Percentiles rank a stretch among this genome's conserved stretches.
phyloP scores from a whole-genome alignment of 1,140 invertebrate species.

The Bilobella aurantiaca region DNA sequence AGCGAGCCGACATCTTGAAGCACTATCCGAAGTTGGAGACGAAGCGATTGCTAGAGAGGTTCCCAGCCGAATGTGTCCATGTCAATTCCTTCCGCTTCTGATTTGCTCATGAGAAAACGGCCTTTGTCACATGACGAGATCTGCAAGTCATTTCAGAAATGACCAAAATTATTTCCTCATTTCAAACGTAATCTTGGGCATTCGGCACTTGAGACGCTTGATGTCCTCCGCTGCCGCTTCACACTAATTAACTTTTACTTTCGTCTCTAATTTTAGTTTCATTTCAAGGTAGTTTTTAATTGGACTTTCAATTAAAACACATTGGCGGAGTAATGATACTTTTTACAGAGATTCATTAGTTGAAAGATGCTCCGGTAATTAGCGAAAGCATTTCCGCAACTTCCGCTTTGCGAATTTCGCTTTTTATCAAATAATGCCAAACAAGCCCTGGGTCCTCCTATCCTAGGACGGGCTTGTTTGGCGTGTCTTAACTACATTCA shows the following conservation, averaged over 20 bases:
- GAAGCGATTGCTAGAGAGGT: background rate
- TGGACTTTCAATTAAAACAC: background rate
- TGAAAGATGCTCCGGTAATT: background rate
- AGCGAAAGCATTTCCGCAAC: too few species aligned
- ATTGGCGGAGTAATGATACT: background rate
- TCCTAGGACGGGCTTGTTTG: too few species aligned
- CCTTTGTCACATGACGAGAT: background rate
- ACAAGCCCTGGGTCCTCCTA: too few species aligned
- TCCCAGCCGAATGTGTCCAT: background rate
- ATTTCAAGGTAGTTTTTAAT: background rate
- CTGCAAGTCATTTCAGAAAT: slow-evolving; percentile 19
- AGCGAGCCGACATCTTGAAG: slow-evolving; percentile 13
- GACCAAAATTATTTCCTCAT: slow-evolving; percentile 28
- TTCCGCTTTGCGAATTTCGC: too few species aligned
- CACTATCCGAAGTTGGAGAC: background rate
- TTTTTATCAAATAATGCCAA: too few species aligned
- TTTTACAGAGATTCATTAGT: background rate
- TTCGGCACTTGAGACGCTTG: background rate
- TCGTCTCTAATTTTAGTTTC: background rate
- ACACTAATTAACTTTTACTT: background rate
- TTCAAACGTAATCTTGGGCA: background rate
- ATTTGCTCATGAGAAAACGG: background rate
- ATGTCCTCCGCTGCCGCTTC: background rate
- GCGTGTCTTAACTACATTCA: too few species aligned
- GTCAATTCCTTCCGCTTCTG: background rate